Evolutionary conservation across 23 tunicate genomes (phyloP), one percentile per base, ranked within the genome.

Genomic region (Aplidium turbinatum): DNA sequence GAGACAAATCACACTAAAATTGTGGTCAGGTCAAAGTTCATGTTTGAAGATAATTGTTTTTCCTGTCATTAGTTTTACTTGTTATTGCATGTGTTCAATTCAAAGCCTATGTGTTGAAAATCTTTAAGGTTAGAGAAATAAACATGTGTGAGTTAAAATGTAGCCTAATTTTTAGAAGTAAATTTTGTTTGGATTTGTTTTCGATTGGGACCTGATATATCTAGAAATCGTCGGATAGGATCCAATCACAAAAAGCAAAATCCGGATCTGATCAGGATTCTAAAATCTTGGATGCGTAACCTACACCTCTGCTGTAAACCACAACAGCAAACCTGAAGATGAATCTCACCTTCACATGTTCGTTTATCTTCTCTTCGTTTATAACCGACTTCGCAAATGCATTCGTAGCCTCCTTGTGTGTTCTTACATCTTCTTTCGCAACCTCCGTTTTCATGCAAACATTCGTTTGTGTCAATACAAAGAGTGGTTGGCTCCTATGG

Each of bases 391-490:
- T 89, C 96, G 46, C 96, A 89, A 26, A 21, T 13, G 57, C 96
- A 89, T 5, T 57, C 21, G 47, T 33, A 89, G 52, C 96, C 76
- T 68, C 96, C 96, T 2, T 27, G 25, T 18, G 69, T 69, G 74
- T 89, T 89, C 1, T 74, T 38, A 32, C 96, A 89, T 58, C 96
- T 58, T 63, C 96, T 74, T 33, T 80, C 81, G 72, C 96, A 89
- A 7, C 96, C 96, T 3, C 84, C 88, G 32, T 82, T 82, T 58
- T 70, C 48, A 21, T 31, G 20, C 13, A 82, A 24, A 47, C 96
- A 89, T 47, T 89, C 96, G 58, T 89, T 74, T 0, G 73, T 42
- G 39, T 89, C 96, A 7, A 38, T 1, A 76, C 93, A 86, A 1
- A n/a, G 32, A 28, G 22, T 27, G 31, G 38, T 68, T 20, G 34